Evolutionary conservation across 1,140 invertebrate species (phyloP).

Genomic region (Megalopta genalis): DNA sequence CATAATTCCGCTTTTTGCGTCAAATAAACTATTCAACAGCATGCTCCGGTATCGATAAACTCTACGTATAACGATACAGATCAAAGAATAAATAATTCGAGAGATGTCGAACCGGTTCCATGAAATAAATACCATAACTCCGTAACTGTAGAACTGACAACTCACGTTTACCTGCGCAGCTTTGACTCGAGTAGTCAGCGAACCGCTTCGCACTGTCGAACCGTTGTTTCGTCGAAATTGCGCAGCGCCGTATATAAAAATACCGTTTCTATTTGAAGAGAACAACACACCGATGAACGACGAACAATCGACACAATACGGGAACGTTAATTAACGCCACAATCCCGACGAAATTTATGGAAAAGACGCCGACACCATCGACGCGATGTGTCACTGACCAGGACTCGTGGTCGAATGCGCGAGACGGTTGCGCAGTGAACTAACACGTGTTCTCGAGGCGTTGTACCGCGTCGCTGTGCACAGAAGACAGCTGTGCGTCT

Average conservation of each 20-base stretch:
- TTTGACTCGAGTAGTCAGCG: slow-evolving; percentile 1
- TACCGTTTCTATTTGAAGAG: background rate
- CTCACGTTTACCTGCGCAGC: background rate
- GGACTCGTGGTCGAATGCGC: slow-evolving; percentile 10
- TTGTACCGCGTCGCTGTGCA: background rate
- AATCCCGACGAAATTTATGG: background rate
- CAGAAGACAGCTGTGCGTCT: background rate
- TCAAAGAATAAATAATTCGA: no score
- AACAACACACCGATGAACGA: background rate
- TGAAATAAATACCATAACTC: no score
- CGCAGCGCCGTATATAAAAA: background rate
- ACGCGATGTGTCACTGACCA: background rate
- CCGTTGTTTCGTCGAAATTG: background rate
- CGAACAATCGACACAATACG: background rate
- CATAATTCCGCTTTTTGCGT: no score
- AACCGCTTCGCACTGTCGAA: background rate
- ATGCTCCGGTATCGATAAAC: background rate
- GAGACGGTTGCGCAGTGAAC: background rate
- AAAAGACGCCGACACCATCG: background rate
- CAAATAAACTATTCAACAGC: background rate
- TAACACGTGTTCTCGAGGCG: background rate
- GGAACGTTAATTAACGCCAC: background rate
- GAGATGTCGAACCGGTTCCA: no score
- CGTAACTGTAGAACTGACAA: background rate
- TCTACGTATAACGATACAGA: background rate